A percentile compares a stretch with the other conserved stretches of the same genome.
Conservation (phyloP, 2,113 vertebrate genomes). For the Lagopus muta region DNA sequence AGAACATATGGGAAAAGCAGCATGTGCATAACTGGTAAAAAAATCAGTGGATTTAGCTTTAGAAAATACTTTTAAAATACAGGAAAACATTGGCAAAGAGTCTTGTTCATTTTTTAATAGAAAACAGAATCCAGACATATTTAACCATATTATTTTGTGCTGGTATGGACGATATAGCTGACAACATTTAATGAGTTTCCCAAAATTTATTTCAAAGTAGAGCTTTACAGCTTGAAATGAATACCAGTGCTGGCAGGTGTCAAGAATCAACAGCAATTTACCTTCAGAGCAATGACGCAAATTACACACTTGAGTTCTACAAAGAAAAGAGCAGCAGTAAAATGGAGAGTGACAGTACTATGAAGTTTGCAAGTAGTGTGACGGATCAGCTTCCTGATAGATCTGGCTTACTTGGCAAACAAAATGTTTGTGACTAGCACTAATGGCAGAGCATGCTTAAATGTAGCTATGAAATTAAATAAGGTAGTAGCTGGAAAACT, state of each 20-base stretch:
- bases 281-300: conserved; percentile 63
- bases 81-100: background rate
- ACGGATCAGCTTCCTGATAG: background rate
- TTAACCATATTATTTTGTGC: conserved; percentile 18
- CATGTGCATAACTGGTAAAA: background rate
- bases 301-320: conserved; percentile 65
- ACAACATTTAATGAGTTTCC: conserved; percentile 63
- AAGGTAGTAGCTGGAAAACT: background rate
- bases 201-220: conserved; percentile 71
- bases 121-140: conserved; percentile 29
- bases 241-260: conserved; percentile 71
- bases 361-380: conserved; percentile 18
- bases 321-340: conserved; percentile 47
- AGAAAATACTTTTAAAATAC: background rate
- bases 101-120: background rate
- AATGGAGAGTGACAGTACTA: conserved; percentile 5
- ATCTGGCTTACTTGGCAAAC: conserved; percentile 28
- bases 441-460: background rate
- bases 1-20: background rate
- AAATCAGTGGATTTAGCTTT: background rate
- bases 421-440: conserved; percentile 41
- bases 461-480: background rate
- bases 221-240: conserved; percentile 73
- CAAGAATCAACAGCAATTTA: conserved; percentile 58
- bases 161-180: conserved; percentile 42